A percentile compares a stretch with the other conserved stretches of the same genome.
Conservation (phyloP, 2,113 vertebrate species). For the Naja naja region DNA sequence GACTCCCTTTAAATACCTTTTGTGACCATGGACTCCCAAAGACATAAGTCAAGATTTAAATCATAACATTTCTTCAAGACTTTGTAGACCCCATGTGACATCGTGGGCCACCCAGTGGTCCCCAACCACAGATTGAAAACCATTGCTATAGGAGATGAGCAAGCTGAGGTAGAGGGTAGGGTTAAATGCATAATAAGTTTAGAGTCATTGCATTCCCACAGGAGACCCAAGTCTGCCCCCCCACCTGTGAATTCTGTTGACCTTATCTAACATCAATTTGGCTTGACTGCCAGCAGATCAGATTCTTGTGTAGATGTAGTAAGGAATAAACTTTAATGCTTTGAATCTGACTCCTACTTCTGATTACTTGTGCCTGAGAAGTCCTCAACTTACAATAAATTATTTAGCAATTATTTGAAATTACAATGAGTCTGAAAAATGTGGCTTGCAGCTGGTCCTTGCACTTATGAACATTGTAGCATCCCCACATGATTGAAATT, state of each 20-base stretch:
- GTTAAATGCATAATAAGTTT: neutral
- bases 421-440: too few species aligned
- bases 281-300: neutral
- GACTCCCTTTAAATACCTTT: neutral
- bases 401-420: too few species aligned
- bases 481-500: neutral
- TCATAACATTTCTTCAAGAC: neutral
- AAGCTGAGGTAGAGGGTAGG: neutral
- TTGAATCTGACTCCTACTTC: neutral
- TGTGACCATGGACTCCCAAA: neutral
- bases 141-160: neutral
- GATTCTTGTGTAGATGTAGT: neutral
- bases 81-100: neutral
- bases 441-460: too few species aligned
- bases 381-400: neutral
- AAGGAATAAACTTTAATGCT: neutral
- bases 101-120: neutral
- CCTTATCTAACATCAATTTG: neutral
- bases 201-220: neutral
- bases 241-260: neutral
- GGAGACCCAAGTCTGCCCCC: neutral
- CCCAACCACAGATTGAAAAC: rapidly evolving
- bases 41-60: neutral
- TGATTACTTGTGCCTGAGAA: neutral
- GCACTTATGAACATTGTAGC: neutral